These are phyloP conservation scores for Sepiola atlantica DNA, from an alignment of 2,888 invertebrate genomes.

Conservation along the genomic window DNA sequence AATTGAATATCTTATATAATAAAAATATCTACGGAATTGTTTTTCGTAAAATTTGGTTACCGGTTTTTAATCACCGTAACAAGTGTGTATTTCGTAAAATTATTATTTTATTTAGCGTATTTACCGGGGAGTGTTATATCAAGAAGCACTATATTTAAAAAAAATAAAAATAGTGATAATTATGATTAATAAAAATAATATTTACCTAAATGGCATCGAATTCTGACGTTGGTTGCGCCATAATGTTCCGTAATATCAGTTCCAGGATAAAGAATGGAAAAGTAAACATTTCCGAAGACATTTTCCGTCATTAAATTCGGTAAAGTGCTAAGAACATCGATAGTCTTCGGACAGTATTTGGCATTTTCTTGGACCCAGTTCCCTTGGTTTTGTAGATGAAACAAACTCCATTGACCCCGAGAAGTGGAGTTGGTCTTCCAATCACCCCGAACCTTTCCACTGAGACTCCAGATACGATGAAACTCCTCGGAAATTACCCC, in stretches of 20 bases:
- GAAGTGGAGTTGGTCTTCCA: slow-evolving; percentile 68
- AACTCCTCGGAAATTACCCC: slow-evolving; percentile 52
- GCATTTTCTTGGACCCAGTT: slow-evolving; percentile 57
- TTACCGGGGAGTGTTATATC: too few relatives aligned
- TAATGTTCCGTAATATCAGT: slow-evolving; percentile 68
- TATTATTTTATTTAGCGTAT: too few relatives aligned
- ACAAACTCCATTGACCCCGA: slow-evolving; percentile 66
- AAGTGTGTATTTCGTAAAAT: too few relatives aligned
- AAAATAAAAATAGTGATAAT: too few relatives aligned
- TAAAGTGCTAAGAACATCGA: slow-evolving; percentile 57
- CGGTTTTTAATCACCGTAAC: too few relatives aligned
- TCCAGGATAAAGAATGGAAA: slow-evolving; percentile 70
- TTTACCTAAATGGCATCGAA: slow-evolving; percentile 71
- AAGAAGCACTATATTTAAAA: too few relatives aligned
- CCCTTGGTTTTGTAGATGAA: slow-evolving; percentile 71
- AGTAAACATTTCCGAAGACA: slow-evolving; percentile 72
- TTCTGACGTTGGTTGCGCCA: slow-evolving; percentile 71
- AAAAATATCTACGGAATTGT: neutral
- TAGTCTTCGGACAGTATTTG: slow-evolving; percentile 64
- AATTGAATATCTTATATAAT: too few relatives aligned
- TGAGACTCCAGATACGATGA: slow-evolving; percentile 48
- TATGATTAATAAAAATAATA: neutral
- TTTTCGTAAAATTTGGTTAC: neutral
- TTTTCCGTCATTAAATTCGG: slow-evolving; percentile 63
- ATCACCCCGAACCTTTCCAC: slow-evolving; percentile 43